Conservation (phyloP, 2,797 vertebrate genomes). For the Cossypha dichroa region DNA sequence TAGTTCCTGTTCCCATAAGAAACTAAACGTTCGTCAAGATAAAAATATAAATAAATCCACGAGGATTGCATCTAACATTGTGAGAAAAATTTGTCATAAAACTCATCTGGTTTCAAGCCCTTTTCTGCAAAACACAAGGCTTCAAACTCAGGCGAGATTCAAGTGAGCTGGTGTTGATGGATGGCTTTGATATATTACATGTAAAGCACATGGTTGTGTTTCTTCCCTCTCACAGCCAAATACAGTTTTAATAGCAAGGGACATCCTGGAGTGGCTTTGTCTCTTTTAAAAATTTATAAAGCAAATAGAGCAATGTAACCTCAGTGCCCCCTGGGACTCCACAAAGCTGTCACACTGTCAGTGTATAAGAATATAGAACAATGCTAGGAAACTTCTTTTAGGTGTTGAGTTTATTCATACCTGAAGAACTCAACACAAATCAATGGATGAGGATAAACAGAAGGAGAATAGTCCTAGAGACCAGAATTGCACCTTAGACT, state of each 20-base stretch:
- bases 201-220: not conserved
- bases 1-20: not conserved
- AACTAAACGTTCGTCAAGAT: not conserved
- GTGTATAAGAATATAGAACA: not conserved
- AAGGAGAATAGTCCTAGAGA: not conserved
- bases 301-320: not conserved
- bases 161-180: not conserved
- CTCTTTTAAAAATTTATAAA: not conserved
- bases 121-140: not conserved
- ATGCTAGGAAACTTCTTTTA: not conserved
- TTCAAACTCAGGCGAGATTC: not conserved
- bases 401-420: not conserved
- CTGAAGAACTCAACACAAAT: not conserved
- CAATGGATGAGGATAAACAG: not conserved
- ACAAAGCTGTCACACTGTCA: not conserved
- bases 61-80: not conserved
- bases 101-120: conserved; percentile 16
- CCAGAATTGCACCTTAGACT: not conserved
- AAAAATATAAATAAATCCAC: not conserved
- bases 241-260: not conserved
- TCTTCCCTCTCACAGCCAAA: not conserved
- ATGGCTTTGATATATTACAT: not conserved
- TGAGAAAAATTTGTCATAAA: conserved; percentile 2
- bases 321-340: not conserved
- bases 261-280: not conserved